phyloP scores from a whole-genome alignment of 2,113 vertebrate species.

The Athene cunicularia region DNA sequence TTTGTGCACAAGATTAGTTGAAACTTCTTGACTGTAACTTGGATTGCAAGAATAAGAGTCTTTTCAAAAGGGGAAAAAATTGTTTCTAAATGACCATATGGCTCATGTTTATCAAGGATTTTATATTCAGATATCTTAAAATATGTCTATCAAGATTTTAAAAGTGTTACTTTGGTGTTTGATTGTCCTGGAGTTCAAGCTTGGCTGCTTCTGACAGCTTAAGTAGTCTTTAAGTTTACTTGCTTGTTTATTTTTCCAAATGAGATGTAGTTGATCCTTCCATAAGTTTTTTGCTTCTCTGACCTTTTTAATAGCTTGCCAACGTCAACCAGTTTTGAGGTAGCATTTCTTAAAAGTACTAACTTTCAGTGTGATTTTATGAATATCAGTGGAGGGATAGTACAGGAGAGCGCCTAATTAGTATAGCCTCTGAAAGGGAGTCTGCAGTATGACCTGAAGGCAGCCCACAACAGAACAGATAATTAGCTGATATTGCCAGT shows the following conservation, averaged over 20 bases:
- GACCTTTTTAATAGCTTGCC: not conserved
- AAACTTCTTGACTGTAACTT: not conserved
- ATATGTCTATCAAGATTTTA: not conserved
- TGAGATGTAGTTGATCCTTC: not conserved
- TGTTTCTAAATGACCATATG: not conserved
- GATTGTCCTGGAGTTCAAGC: not conserved
- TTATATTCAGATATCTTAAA: not conserved
- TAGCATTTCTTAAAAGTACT: not conserved
- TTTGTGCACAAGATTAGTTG: not conserved
- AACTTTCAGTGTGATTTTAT: not conserved
- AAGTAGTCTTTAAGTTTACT: not conserved
- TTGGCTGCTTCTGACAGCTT: not conserved
- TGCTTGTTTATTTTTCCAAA: not conserved
- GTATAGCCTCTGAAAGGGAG: not conserved
- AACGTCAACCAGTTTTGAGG: not conserved
- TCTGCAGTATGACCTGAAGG: not conserved
- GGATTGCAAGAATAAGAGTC: not conserved
- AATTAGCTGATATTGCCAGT: not conserved
- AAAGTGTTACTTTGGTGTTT: not conserved
- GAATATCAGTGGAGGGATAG: not conserved
- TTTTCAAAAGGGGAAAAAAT: not conserved
- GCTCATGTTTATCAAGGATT: not conserved
- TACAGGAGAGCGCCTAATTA: not conserved
- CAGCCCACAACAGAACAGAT: not conserved
- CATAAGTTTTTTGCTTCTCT: not conserved